Percentiles rank a stretch among this genome's conserved stretches.
Conservation (phyloP, 2,888 invertebrate species). For the Chymomyza fuscimana region DNA sequence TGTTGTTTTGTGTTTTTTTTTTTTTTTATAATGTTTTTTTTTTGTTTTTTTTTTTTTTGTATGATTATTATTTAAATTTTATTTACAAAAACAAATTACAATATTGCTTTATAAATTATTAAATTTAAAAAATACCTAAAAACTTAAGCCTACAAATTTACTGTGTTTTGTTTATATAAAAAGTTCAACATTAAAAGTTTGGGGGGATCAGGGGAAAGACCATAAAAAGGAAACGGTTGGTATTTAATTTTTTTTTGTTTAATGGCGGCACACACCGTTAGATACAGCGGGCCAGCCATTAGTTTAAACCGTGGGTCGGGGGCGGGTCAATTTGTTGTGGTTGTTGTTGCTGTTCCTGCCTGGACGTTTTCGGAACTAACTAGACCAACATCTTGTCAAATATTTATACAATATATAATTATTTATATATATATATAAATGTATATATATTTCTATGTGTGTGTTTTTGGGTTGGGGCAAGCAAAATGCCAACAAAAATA, state of each 20-base stretch:
- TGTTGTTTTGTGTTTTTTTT: slow-evolving; percentile 60
- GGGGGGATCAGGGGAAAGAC: slow-evolving; percentile 20
- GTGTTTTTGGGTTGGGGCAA: slow-evolving; percentile 29
- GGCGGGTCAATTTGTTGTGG: slow-evolving; percentile 3
- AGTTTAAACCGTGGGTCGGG: slow-evolving; percentile 1
- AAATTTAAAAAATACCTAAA: slow-evolving; percentile 75
- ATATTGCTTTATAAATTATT: slow-evolving; percentile 75
- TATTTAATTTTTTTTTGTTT: background rate
- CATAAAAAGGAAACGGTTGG: background rate
- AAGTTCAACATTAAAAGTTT: slow-evolving; percentile 17
- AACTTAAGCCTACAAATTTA: slow-evolving; percentile 67
- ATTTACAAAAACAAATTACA: slow-evolving; percentile 80
- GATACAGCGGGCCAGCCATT: slow-evolving; percentile 35
- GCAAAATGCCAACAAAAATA: slow-evolving; percentile 60
- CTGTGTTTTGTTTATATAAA: slow-evolving; percentile 16
- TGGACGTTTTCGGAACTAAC: slow-evolving; percentile 5
- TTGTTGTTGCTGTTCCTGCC: slow-evolving; percentile 10
- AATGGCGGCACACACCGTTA: slow-evolving; percentile 24
- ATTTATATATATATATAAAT: slow-evolving; percentile 23
- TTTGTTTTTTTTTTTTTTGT: slow-evolving; percentile 49
- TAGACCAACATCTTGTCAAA: background rate
- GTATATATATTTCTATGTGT: slow-evolving; percentile 20
- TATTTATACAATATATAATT: slow-evolving; percentile 5
- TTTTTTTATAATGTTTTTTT: slow-evolving; percentile 40
- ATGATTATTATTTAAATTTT: slow-evolving; percentile 76